Evolutionary conservation across 2,113 vertebrate genomes (phyloP).

Genomic region (Zosterops pallidus): DNA sequence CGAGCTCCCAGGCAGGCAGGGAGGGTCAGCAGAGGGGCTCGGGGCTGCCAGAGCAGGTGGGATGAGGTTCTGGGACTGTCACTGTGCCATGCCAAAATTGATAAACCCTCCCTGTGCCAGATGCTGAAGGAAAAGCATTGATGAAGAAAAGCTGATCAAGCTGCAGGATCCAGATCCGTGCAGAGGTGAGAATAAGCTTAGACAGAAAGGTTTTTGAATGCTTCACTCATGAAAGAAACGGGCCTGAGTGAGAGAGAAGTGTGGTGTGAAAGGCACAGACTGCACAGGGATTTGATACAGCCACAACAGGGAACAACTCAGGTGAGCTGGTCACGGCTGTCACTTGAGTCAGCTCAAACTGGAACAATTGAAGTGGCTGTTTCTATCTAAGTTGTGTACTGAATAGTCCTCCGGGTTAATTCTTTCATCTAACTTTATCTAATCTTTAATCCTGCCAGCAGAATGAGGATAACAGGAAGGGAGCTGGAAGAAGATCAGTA

Average conservation of each 20-base stretch:
- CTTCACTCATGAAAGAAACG: background rate
- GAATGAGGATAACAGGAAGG: background rate
- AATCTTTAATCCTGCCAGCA: background rate
- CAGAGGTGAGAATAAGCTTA: background rate
- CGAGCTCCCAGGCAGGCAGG: background rate
- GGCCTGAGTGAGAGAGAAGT: background rate
- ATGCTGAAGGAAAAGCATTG: background rate
- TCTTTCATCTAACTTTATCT: background rate
- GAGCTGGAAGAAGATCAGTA: background rate
- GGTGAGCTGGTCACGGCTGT: background rate
- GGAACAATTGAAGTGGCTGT: background rate
- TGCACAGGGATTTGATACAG: background rate
- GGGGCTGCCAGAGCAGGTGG: fast-evolving
- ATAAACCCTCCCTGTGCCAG: background rate
- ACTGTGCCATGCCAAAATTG: fast-evolving
- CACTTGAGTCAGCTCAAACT: background rate
- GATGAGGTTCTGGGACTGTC: background rate
- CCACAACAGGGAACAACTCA: background rate
- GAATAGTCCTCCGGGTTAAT: background rate
- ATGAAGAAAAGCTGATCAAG: background rate
- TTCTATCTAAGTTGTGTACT: background rate
- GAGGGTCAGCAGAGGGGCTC: background rate
- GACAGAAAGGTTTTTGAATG: background rate
- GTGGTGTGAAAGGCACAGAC: fast-evolving
- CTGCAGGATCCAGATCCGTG: background rate